These are phyloP conservation scores for Ochlodes sylvanus DNA, from an alignment of 2,888 invertebrate genomes.

Conservation along the genomic window DNA sequence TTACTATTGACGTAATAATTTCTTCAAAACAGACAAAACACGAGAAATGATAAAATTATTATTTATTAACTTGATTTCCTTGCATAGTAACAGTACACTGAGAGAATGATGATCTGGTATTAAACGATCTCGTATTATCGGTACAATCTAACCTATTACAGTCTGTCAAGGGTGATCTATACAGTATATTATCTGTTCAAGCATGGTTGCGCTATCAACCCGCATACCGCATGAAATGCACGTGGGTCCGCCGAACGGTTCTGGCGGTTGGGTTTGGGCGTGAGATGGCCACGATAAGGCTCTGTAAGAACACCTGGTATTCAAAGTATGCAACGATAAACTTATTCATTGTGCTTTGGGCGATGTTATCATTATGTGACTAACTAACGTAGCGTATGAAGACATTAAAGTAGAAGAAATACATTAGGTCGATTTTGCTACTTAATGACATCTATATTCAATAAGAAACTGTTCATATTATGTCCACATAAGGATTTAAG, in stretches of 20 bases:
- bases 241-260: conserved; percentile 29
- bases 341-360: conserved; percentile 3
- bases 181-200: conserved; percentile 13
- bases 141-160: background rate
- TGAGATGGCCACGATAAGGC: conserved; percentile 29
- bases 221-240: conserved; percentile 27
- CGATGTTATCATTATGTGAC: background rate
- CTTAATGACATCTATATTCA: no score
- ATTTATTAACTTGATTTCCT: background rate
- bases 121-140: background rate
- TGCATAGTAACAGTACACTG: background rate
- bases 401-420: no score
- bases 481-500: no score
- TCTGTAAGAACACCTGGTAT: conserved; percentile 32
- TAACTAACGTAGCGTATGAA: background rate
- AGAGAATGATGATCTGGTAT: background rate
- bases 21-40: background rate
- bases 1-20: no score
- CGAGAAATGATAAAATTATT: background rate
- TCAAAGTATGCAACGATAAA: conserved; percentile 26
- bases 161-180: background rate
- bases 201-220: conserved; percentile 32
- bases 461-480: no score
- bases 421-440: no score
- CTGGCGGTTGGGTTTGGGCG: conserved; percentile 25